Base-by-base conservation (phyloP, 2,797 vertebrate species). In the Melopsittacus undulatus region DNA sequence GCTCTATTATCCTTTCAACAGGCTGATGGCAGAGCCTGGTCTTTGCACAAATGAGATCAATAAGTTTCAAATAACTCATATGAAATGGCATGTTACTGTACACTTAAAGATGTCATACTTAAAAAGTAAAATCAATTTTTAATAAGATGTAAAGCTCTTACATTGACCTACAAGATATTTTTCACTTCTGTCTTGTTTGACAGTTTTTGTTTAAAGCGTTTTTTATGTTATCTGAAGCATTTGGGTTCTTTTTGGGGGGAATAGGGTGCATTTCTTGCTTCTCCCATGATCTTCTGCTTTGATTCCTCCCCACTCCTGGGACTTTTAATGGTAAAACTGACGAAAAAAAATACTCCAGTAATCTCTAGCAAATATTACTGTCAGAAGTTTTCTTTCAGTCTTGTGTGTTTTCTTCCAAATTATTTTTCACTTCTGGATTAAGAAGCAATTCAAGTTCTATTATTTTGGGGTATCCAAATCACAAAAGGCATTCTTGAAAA, bases 1-100 rank as follows among this genome's bases (percentile, higher is more conserved):
- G 97, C 94, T 97, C 96, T 96, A 98, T 98, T 98, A 98, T 98
- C 96, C 91, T 98, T 98, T 98, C 97, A 98, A 95, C 94, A 94
- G 96, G 83, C 94, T 97, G 97, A 97, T 98, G 97, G 88, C 92
- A 94, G 97, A 97, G 84, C 93, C 96, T 95, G 85, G 67, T 91
- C 95, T 96, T 97, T 89, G 95, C 92, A 94, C 96, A 97, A 97
- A 98, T 98, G 97, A 97, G 97, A 98, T 98, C 98, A 97, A 98
- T 98, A 98, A 96, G 92, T 98, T 97, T 98, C 96, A 97, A 96
- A 98, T 97, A 96, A 98, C 97, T 97, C 96, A 81, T 92, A 97
- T 96, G 96, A 97, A 98, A 97, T 96, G 90, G 94, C 96, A 96
- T 97, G 57, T 91, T 93, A 97, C 94, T 95, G 88, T 95, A 97